Evolutionary conservation across 2,888 invertebrate species (phyloP), one percentile per base, ranked within the genome.

Genomic region (Lasioglossum villosulum): DNA sequence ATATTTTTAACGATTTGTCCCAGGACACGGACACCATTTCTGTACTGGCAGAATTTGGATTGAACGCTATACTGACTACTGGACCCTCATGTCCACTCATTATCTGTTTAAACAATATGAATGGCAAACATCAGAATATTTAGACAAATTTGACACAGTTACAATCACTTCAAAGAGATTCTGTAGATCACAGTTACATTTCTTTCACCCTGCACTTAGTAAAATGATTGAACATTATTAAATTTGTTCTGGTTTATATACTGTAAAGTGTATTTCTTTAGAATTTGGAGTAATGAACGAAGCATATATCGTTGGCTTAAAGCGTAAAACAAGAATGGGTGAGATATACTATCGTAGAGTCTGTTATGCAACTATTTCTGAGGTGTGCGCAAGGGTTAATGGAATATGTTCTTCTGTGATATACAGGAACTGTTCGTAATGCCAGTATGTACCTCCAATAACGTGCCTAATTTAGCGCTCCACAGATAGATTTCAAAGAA

Each of bases 401-500:
- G 4, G 12, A 56, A 56, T 56, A 56, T n/a, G 12, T 56, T 56
- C 52, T 10, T 23, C 23, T 52, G 52, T 52, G 52, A 10, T n/a
- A 10, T 52, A 52, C 52, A n/a, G 10, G n/a, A 52, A 52, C 23
- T 52, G 52, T 52, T 52, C 8, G 3, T 10, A 52, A 23, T 10
- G n/a, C 37, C 45, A 10, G 78, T 45, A 92, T 94, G 93, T 90
- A 97, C 98, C 96, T 99, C 99, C 39, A 99, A 95, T 1, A 99
- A 96, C 88, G 97, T 97, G 2, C 99, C 99, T 71, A 98, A 97
- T 95, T 99, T 98, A 93, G 99, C 96, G 8, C 99, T 99, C 99
- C 99, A 99, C 34, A 99, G 96, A 96, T 97, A 99, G 88, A 99
- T 97, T 93, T 99, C 98, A 95, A 99, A 99, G 42, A 97, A 97